Evolutionary conservation across 30 jellyfish, hydroid and myxozoan species (phyloP).

Genomic region (Aurelia aurita): DNA sequence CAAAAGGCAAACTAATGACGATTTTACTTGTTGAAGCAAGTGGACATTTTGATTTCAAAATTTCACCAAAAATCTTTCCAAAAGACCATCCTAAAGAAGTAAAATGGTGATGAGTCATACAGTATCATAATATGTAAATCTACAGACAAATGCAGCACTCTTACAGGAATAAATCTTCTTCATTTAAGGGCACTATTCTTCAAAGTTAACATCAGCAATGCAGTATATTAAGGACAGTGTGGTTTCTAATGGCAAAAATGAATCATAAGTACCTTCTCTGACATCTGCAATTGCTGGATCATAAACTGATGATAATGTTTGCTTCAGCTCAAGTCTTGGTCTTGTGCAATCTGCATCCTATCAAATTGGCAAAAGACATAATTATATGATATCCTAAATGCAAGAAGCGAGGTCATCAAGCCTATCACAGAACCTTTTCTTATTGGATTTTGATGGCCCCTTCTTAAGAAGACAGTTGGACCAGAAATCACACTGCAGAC

Average conservation of each 20-base stretch:
- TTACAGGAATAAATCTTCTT: too few relatives aligned
- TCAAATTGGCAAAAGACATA: neutral
- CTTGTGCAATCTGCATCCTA: slow-evolving; percentile 61
- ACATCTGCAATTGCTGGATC: slow-evolving; percentile 79
- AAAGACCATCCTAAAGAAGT: slow-evolving; percentile 78
- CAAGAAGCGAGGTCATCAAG: too few relatives aligned
- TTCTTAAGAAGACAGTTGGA: too few relatives aligned
- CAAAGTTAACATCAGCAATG: too few relatives aligned
- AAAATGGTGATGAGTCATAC: neutral
- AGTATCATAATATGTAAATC: too few relatives aligned
- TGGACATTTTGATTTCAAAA: slow-evolving; percentile 81
- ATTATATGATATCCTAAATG: neutral
- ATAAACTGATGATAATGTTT: slow-evolving; percentile 84
- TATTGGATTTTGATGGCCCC: too few relatives aligned
- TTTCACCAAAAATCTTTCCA: slow-evolving; percentile 66
- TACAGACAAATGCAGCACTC: too few relatives aligned
- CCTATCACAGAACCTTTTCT: too few relatives aligned
- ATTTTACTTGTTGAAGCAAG: slow-evolving; percentile 79
- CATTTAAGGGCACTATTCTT: too few relatives aligned
- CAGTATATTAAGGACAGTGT: too few relatives aligned
- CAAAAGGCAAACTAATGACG: slow-evolving; percentile 46
- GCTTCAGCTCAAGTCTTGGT: slow-evolving; percentile 74
- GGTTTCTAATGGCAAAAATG: neutral
- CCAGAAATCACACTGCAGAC: too few relatives aligned
- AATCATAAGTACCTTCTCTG: slow-evolving; percentile 44